Base-by-base conservation (phyloP, 2,888 invertebrate genomes). In the Meiosimyza platycephala region DNA sequence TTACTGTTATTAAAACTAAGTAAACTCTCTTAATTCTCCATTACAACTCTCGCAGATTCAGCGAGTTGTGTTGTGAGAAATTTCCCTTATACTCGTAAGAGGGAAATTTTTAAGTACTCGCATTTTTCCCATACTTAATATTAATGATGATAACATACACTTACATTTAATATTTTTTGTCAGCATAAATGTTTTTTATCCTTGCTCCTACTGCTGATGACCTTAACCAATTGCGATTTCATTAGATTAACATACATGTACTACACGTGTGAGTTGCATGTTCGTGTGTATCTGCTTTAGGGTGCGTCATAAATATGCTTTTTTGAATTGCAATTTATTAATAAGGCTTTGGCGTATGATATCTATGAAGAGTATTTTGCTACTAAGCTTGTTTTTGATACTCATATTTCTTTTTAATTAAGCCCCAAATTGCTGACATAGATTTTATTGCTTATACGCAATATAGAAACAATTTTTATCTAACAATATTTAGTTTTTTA, bases 211-310 rank as follows among this genome's bases (percentile, higher is more conserved):
- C 40, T 40, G 40, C 6, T 40, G 57, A 47, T 70, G 71, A 71
- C 71, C 71, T 71, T 71, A 65, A 71, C 65, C 65, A 51, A 59
- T 64, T 65, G 51, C 59, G 65, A 65, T 71, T 71, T 59, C 33
- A 66, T 71, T 71, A 50, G n/a, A 50, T 51, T 60, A 18, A 59
- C 60, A 33, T 59, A 54, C 12, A 12, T 50, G 16, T 54, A 15
- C 33, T 7, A n/a, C 6, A 54, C 13, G 13, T 55, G 64, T 2
- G 52, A 13, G 6, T 6, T 13, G 50, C 22, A 16, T 15, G 28
- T 65, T 22, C 28, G 52, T 40, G 3, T 33, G 40, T 62, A 16
- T 33, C 33, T 1, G 2, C 33, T 2, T 28, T 28, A 28, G 59
- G 22, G 59, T 28, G 50, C 48, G 48, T 63, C n/a, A 48, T 2